phyloP scores from a whole-genome alignment of 1,140 invertebrate genomes.

The Olivierus martensii region DNA sequence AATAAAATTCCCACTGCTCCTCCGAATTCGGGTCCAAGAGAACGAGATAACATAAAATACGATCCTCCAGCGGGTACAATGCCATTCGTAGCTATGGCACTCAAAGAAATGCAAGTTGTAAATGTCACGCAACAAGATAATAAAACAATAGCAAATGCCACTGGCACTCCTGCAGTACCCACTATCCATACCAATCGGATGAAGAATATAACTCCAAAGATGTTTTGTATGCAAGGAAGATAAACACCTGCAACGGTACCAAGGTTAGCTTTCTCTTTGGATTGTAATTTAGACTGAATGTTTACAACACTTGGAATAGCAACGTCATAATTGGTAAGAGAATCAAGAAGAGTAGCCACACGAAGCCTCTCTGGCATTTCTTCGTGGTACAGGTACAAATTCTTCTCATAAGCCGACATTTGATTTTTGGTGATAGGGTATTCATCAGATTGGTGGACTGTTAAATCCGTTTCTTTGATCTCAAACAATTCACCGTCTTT shows the following conservation, averaged over 20 bases:
- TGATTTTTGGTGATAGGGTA: slow-evolving; percentile 42
- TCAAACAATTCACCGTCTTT: too few relatives aligned
- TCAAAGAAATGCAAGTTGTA: too few relatives aligned
- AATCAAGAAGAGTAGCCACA: slow-evolving; percentile 71
- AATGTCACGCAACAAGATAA: too few relatives aligned
- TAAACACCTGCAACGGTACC: too few relatives aligned
- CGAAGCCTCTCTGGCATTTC: slow-evolving; percentile 78
- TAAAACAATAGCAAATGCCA: too few relatives aligned
- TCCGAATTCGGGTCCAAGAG: slow-evolving; percentile 95
- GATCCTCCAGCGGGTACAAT: slow-evolving; percentile 64
- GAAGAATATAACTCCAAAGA: too few relatives aligned
- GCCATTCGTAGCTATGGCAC: too few relatives aligned
- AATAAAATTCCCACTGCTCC: slow-evolving; percentile 97
- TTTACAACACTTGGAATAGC: slow-evolving; percentile 65
- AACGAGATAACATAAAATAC: slow-evolving; percentile 98
- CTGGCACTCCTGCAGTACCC: too few relatives aligned
- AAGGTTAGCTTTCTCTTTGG: too few relatives aligned
- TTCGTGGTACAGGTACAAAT: slow-evolving; percentile 59
- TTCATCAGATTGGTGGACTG: slow-evolving; percentile 38
- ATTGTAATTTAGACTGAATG: slow-evolving; percentile 42
- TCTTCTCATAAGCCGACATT: slow-evolving; percentile 48
- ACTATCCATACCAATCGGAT: too few relatives aligned
- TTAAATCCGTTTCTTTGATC: too few relatives aligned
- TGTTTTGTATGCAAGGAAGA: too few relatives aligned
- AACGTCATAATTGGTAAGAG: slow-evolving; percentile 82